Conservation (phyloP, 1,140 invertebrate species). For the Bombus breviceps region DNA sequence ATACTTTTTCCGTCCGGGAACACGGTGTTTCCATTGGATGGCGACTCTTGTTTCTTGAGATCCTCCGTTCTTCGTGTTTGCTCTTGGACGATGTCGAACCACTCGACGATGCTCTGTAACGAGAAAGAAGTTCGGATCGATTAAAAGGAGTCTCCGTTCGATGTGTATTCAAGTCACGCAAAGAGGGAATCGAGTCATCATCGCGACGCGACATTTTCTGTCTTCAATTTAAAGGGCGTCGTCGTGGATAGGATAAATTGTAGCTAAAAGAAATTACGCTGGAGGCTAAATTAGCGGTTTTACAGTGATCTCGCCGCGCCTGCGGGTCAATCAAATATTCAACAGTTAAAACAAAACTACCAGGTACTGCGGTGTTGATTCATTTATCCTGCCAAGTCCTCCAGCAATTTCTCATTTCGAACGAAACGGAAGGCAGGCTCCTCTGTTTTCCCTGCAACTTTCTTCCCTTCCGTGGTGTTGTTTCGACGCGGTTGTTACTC, state of each 20-base stretch:
- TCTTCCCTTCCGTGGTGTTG: constrained; percentile 31
- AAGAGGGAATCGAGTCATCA: not conserved
- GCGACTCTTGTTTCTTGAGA: constrained; percentile 5
- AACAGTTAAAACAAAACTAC: constrained; percentile 19
- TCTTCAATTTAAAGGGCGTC: not conserved
- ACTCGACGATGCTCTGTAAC: constrained; percentile 32
- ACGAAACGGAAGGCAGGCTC: constrained; percentile 12
- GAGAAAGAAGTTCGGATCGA: constrained; percentile 21
- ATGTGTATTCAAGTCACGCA: not conserved
- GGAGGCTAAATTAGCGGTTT: constrained; percentile 29
- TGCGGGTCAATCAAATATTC: constrained; percentile 40
- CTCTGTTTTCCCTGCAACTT: constrained; percentile 37
- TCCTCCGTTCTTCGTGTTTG: constrained; percentile 4
- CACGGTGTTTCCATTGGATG: constrained; percentile 32
- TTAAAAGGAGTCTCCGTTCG: not conserved
- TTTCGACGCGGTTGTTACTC: constrained; percentile 53
- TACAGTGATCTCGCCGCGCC: constrained; percentile 5
- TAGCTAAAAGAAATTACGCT: constrained; percentile 3
- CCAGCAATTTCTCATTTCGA: constrained; percentile 46
- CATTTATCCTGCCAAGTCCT: constrained; percentile 22
- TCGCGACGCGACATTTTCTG: not conserved
- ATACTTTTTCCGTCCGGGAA: constrained; percentile 2
- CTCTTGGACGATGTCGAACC: constrained; percentile 19
- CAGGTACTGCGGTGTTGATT: constrained; percentile 6
- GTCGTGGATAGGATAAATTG: not conserved